Evolutionary conservation across 30 jellyfish, hydroid and myxozoan genomes (phyloP), one percentile per base, ranked within the genome.

Genomic region (Aurelia aurita complex sp. Pacific): DNA sequence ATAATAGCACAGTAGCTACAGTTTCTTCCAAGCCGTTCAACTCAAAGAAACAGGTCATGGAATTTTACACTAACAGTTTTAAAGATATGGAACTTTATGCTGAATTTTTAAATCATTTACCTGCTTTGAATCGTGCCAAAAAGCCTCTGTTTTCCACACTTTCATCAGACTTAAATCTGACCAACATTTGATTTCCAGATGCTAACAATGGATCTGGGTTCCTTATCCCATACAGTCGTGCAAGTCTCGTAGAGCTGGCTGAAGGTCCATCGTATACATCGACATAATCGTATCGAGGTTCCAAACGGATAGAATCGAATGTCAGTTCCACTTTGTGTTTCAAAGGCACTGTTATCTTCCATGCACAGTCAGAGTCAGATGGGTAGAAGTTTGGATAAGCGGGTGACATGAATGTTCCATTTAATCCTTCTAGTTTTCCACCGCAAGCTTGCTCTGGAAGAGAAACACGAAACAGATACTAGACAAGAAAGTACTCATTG

Each of bases 241-340:
- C 92, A 17, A 94, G 29, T 13, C 87, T 69, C 64, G 51, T 88
- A 36, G 98, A 83, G 42, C 88, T 53, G 42, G 73, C n/a, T 10
- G 98, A 34, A 13, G 94, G 91, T 2, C 98, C 98, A 80, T 94
- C 98, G 63, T 88, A 88, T n/a, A 83, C 91, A 70, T 89, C 96
- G 6, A 94, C 89, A 68, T 69, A 79, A 55, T 94, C 98, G 83
- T 83, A 94, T 18, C 84, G 89, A 32, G 76, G 81, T 63, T 94
- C 98, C 65, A 89, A 72, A 7, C 71, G 85, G 63, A 94, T 80
- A 14, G 61, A 52, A 14, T 40, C 59, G 54, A 88, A 83, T 17
- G 87, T 13, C 19, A 94, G 76, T 54, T 94, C 96, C 32, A 94
- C 69, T 62, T 80, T 88, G 64, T 81, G 65, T 51, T 68, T 75